Conservation (phyloP, 2,888 invertebrate species). For the Mythimna vitellina region DNA sequence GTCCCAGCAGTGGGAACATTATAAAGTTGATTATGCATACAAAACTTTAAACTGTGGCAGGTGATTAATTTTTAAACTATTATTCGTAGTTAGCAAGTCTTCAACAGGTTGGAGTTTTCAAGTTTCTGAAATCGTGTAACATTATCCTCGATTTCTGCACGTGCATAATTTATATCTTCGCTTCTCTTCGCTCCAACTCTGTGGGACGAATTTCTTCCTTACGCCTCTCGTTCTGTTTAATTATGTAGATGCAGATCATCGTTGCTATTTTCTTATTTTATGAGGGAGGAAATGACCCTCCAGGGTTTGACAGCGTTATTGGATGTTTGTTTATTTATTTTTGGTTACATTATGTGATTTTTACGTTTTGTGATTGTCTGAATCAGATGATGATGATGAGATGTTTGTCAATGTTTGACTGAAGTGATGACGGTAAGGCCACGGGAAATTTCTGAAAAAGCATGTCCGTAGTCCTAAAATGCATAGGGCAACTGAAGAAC, state of each 20-base stretch:
- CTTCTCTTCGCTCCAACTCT: slow-evolving; percentile 52
- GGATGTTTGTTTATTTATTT: slow-evolving; percentile 56
- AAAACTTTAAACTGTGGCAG: not conserved
- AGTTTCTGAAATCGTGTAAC: slow-evolving; percentile 73
- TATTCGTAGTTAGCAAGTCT: slow-evolving; percentile 74
- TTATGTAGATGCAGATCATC: slow-evolving; percentile 82
- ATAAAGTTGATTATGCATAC: not conserved
- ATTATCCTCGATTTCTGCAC: slow-evolving; percentile 76
- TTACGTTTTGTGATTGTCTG: not conserved
- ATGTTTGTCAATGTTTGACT: too few relatives aligned
- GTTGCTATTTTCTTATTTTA: slow-evolving; percentile 75
- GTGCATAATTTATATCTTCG: slow-evolving; percentile 84
- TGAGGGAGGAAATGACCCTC: slow-evolving; percentile 65
- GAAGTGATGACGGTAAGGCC: too few relatives aligned
- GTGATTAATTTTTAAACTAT: slow-evolving; percentile 53
- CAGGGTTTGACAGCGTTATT: slow-evolving; percentile 65
- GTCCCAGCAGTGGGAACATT: too few relatives aligned
- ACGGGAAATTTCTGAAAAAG: too few relatives aligned
- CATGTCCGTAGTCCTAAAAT: too few relatives aligned
- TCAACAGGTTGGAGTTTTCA: slow-evolving; percentile 79
- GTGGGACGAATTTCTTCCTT: slow-evolving; percentile 47
- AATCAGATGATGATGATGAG: too few relatives aligned
- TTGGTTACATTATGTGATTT: slow-evolving; percentile 40
- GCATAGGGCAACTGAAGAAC: too few relatives aligned
- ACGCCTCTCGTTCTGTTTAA: slow-evolving; percentile 73